Evolutionary conservation across 2,888 invertebrate genomes (phyloP), one percentile per base, ranked within the genome.

Genomic region (Pachycephus smyrnensis): DNA sequence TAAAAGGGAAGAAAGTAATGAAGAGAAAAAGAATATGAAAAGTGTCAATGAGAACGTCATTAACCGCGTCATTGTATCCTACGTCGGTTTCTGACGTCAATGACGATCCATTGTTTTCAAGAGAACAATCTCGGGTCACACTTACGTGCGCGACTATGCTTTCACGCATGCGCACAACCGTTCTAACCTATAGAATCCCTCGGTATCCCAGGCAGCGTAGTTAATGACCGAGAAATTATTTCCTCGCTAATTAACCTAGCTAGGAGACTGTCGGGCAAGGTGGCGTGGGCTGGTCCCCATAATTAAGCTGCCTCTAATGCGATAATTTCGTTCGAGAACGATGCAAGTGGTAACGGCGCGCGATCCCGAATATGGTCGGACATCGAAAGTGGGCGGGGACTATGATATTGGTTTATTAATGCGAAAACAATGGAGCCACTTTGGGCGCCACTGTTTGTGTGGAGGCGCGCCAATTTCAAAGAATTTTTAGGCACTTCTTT

Each of bases 201-300:
- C 3, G n/a, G 30, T 12, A 15, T 31, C 68, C 15, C 12, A 4
- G 69, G 69, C 68, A 31, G 81, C 81, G 80, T 80, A 84, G 80
- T 86, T 87, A 86, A 86, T 84, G 85, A 82, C 83, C 86, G 84
- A 85, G 85, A 86, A 86, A 86, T 86, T 85, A 86, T 86, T 86
- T 83, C 84, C 82, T 81, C 81, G 84, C 82, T 86, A 86, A 86
- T 86, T 86, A 86, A 86, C 85, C 75, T 36, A 79, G 77, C 80
- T 80, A n/a, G 33, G 35, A 69, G 77, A 12, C 73, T 74, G 69
- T 73, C 40, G 68, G 69, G 69, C 33, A 31, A 75, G 73, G 76
- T 76, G 76, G 23, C 23, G 23, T 55, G 23, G 55, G 6, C 15
- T 23, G 23, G 23, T 9, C 23, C 23, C 55, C 55, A 55, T 55